phyloP scores from a whole-genome alignment of 2,797 vertebrate species.

The Clarias fuscus region DNA sequence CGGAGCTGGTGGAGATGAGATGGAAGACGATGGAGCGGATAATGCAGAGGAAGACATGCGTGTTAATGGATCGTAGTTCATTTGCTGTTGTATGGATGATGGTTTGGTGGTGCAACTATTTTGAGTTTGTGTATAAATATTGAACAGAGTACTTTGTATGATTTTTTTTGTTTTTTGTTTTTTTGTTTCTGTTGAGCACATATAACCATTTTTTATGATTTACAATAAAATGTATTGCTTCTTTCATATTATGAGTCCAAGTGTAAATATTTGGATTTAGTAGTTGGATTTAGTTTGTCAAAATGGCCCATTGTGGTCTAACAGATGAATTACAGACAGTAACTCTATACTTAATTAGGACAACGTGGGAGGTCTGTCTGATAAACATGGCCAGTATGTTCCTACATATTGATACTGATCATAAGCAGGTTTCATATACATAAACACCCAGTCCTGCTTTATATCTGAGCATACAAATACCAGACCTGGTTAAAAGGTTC shows the following conservation, averaged over 20 bases:
- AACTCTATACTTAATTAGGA: not conserved
- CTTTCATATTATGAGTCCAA: not conserved
- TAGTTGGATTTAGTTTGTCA: not conserved
- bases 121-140: slow-evolving; percentile 21
- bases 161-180: slow-evolving; percentile 33
- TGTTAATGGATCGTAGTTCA: slow-evolving; percentile 76
- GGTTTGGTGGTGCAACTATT: not conserved
- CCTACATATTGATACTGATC: too few species aligned
- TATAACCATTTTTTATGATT: not conserved
- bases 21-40: slow-evolving; percentile 27
- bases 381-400: not conserved
- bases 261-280: not conserved
- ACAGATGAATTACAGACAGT: not conserved
- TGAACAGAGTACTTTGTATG: not conserved
- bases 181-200: not conserved
- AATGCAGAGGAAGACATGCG: slow-evolving; percentile 68
- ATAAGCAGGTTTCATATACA: not conserved
- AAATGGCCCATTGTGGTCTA: too few species aligned
- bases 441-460: not conserved
- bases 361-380: not conserved
- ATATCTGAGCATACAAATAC: not conserved
- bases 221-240: slow-evolving; percentile 5
- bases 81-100: not conserved
- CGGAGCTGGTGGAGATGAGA: slow-evolving; percentile 35
- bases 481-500: not conserved